Percentiles rank a stretch among this genome's conserved stretches.
phyloP scores from a whole-genome alignment of 2,797 vertebrate genomes.

The Dermochelys coriacea region DNA sequence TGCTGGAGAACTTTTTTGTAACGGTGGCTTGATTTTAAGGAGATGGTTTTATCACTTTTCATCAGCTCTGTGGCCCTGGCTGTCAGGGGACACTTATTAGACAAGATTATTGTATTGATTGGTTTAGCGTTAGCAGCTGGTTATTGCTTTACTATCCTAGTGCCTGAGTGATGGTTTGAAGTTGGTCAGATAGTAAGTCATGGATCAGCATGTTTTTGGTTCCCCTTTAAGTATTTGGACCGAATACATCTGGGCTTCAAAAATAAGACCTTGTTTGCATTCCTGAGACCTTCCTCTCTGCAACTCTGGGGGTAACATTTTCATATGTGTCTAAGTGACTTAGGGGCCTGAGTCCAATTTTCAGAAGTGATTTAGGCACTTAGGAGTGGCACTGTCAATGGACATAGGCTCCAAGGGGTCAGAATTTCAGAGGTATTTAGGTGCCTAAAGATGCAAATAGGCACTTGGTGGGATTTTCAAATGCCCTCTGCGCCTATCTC shows the following conservation, averaged over 20 bases:
- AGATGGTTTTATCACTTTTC: not conserved
- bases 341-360: not conserved
- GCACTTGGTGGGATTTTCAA: not conserved
- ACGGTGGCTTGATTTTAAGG: rapidly evolving
- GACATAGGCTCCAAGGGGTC: not conserved
- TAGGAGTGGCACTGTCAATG: not conserved
- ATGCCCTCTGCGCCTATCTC: not conserved
- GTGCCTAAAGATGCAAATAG: not conserved
- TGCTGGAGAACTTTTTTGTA: rapidly evolving
- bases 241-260: not conserved
- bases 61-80: rapidly evolving
- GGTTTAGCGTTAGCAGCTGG: not conserved
- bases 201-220: too few species aligned
- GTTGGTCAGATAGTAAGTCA: not conserved
- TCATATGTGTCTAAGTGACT: not conserved
- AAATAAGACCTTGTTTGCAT: not conserved
- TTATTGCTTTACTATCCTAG: not conserved
- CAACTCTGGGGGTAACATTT: not conserved
- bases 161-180: rapidly evolving
- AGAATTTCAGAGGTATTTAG: not conserved
- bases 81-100: not conserved
- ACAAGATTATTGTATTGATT: not conserved
- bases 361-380: not conserved
- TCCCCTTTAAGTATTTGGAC: rapidly evolving
- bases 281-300: not conserved